phyloP scores from a whole-genome alignment of 2,888 invertebrate species.

The Ischnus inquisitorius region DNA sequence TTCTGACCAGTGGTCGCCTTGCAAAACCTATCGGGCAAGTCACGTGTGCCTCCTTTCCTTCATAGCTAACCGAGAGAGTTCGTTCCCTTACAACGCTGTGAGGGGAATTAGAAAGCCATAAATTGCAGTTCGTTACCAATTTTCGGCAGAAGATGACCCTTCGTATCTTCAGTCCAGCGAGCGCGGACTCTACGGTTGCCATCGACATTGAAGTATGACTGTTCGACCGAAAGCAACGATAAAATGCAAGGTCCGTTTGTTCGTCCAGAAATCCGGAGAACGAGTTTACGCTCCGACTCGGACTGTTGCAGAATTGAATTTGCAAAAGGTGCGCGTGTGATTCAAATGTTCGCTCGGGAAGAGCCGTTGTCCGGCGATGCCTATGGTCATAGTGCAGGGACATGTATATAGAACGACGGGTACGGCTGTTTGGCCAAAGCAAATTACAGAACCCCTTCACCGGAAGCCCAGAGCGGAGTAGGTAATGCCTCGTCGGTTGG shows the following conservation, averaged over 20 bases:
- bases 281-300: conserved; percentile 31
- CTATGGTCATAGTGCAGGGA: conserved; percentile 8
- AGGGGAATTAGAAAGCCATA: conserved; percentile 34
- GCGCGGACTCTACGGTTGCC: not conserved
- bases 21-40: conserved; percentile 43
- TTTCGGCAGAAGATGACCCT: conserved; percentile 12
- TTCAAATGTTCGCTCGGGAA: conserved; percentile 57
- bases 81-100: conserved; percentile 51
- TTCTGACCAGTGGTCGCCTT: conserved; percentile 63
- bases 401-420: conserved; percentile 33
- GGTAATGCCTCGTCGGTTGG: conserved; percentile 70
- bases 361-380: conserved; percentile 52
- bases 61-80: conserved; percentile 35
- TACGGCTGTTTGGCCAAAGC: conserved; percentile 67
- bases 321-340: conserved; percentile 61
- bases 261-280: conserved; percentile 41
- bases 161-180: not conserved
- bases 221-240: conserved; percentile 12
- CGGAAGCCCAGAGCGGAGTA: conserved; percentile 65
- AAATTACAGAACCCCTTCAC: conserved; percentile 69
- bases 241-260: conserved; percentile 14
- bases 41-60: conserved; percentile 19
- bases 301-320: conserved; percentile 61
- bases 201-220: not conserved
- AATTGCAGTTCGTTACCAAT: conserved; percentile 36